Conservation (phyloP, 1,140 invertebrate genomes). For the Zeugodacus cucurbitae region DNA sequence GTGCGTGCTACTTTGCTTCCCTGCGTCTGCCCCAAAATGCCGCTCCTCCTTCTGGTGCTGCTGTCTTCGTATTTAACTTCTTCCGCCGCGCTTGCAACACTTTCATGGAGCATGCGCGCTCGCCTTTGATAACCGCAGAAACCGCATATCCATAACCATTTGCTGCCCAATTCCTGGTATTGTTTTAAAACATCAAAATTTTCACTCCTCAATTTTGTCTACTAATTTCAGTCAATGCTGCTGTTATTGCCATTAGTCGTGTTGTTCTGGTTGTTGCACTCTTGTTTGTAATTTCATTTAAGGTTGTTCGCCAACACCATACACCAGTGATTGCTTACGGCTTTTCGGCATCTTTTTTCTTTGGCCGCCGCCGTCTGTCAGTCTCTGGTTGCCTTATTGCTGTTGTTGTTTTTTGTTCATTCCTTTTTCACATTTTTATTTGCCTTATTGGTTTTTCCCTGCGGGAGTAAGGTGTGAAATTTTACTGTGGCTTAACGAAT, state of each 20-base stretch:
- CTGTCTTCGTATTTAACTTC: background rate
- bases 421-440: background rate
- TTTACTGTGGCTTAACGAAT: slow-evolving; percentile 39
- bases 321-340: background rate
- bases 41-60: background rate
- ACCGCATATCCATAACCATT: background rate
- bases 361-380: no score
- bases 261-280: background rate
- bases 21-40: no score
- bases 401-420: background rate
- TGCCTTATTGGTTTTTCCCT: slow-evolving; percentile 3
- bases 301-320: background rate
- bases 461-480: slow-evolving; percentile 36
- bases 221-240: slow-evolving; percentile 8
- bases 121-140: slow-evolving; percentile 9
- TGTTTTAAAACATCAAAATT: slow-evolving; percentile 23
- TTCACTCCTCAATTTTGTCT: slow-evolving; percentile 29
- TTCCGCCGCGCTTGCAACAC: background rate
- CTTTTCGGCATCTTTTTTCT: slow-evolving; percentile 18
- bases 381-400: background rate
- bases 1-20: no score
- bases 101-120: background rate
- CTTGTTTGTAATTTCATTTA: background rate
- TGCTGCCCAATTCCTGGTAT: background rate
- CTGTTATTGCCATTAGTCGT: background rate